Conservation (phyloP, 2,113 vertebrate genomes). For the Chloroceryle aenea region DNA sequence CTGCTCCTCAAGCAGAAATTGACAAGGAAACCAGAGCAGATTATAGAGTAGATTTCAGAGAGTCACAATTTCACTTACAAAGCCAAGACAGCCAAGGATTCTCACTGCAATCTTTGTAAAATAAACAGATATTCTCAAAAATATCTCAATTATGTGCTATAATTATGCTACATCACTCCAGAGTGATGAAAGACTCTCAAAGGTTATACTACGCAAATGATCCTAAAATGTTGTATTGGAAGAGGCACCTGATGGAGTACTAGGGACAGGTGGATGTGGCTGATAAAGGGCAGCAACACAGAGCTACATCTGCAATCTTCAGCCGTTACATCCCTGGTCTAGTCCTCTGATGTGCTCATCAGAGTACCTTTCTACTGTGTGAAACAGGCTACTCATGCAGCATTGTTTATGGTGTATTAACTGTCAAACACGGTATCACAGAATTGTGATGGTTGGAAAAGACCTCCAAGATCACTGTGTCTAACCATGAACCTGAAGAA, state of each 20-base stretch:
- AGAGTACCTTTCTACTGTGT: background rate
- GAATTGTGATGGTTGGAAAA: too few species aligned
- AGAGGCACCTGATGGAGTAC: background rate
- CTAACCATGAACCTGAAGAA: too few species aligned
- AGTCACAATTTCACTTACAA: background rate
- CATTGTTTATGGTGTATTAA: background rate
- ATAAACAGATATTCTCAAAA: background rate
- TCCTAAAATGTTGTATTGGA: background rate
- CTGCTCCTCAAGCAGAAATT: background rate
- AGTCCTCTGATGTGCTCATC: background rate
- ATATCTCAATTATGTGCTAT: background rate
- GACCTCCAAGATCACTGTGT: too few species aligned
- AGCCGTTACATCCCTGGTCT: background rate
- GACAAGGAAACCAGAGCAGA: background rate
- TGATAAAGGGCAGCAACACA: background rate
- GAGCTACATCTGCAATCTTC: background rate
- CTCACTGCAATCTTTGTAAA: background rate
- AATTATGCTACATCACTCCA: background rate
- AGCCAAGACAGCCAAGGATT: background rate
- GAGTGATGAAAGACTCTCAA: background rate
- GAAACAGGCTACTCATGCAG: background rate
- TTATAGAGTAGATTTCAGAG: background rate
- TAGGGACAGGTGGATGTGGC: background rate
- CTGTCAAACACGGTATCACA: background rate
- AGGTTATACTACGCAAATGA: background rate